Evolutionary conservation across 2,113 vertebrate genomes (phyloP).

Genomic region (Emberiza fucata): DNA sequence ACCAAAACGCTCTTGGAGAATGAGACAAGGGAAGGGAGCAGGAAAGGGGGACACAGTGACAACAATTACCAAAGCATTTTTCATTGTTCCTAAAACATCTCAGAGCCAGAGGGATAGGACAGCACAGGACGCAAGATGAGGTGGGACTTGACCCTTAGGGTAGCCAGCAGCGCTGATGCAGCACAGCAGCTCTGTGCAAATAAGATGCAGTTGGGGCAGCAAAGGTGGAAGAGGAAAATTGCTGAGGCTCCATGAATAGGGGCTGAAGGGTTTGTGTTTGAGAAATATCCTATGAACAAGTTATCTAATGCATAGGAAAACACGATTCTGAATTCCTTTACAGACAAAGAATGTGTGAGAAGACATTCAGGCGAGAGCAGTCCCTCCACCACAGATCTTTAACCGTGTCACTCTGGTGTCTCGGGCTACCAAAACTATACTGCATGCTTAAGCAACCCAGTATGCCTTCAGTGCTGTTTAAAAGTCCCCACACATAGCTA

Average conservation of each 20-base stretch:
- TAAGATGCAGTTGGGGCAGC: background rate
- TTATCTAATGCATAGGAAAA: rapidly evolving
- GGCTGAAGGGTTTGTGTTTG: background rate
- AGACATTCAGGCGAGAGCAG: background rate
- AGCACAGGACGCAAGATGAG: background rate
- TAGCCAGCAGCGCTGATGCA: background rate
- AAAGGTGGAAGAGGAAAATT: background rate
- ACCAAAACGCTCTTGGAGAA: background rate
- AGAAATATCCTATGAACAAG: background rate
- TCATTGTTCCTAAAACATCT: background rate
- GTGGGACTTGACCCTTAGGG: background rate
- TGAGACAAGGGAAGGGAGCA: background rate
- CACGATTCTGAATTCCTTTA: background rate
- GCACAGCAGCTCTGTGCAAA: background rate
- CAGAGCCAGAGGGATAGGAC: background rate
- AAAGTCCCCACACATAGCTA: background rate
- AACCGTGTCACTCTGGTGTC: rapidly evolving
- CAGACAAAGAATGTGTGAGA: background rate
- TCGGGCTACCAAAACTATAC: background rate
- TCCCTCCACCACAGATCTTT: rapidly evolving
- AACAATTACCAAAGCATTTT: background rate
- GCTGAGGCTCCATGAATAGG: rapidly evolving
- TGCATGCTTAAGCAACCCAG: background rate
- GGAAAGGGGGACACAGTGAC: background rate
- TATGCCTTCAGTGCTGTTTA: background rate